These are phyloP conservation scores for Ascidia mentula DNA, from an alignment of 23 tunicate genomes.

Conservation along the genomic window DNA sequence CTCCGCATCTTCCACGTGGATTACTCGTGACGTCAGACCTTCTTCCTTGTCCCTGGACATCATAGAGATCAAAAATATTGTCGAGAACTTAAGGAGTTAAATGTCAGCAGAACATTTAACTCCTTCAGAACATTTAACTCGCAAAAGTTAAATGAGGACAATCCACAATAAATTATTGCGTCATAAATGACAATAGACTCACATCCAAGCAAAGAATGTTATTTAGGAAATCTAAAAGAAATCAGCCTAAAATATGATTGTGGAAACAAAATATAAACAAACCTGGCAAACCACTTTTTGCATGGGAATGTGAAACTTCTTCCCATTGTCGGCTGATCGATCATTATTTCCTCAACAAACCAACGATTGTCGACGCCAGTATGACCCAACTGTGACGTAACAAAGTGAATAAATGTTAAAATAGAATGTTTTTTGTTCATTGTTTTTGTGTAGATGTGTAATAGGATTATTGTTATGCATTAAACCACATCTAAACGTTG, in stretches of 20 bases:
- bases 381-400: slow-evolving; percentile 73
- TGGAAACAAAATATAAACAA: background rate
- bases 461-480: too few species aligned
- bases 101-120: too few species aligned
- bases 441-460: background rate
- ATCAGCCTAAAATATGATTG: too few species aligned
- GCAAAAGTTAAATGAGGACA: too few species aligned
- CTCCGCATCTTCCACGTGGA: slow-evolving; percentile 68
- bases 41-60: slow-evolving; percentile 72
- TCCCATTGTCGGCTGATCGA: slow-evolving; percentile 86
- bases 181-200: too few species aligned
- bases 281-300: slow-evolving; percentile 95
- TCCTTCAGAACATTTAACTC: too few species aligned
- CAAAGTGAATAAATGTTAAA: background rate
- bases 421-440: background rate
- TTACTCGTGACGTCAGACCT: slow-evolving; percentile 59
- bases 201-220: too few species aligned
- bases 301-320: slow-evolving; percentile 64
- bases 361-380: slow-evolving; percentile 79
- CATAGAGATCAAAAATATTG: background rate
- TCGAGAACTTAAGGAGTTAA: background rate
- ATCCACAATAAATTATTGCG: too few species aligned
- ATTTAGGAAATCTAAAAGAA: too few species aligned
- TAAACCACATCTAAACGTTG: background rate
- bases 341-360: slow-evolving; percentile 75